Conservation (phyloP, 2,797 vertebrate species). For the Malurus leucopterus region DNA sequence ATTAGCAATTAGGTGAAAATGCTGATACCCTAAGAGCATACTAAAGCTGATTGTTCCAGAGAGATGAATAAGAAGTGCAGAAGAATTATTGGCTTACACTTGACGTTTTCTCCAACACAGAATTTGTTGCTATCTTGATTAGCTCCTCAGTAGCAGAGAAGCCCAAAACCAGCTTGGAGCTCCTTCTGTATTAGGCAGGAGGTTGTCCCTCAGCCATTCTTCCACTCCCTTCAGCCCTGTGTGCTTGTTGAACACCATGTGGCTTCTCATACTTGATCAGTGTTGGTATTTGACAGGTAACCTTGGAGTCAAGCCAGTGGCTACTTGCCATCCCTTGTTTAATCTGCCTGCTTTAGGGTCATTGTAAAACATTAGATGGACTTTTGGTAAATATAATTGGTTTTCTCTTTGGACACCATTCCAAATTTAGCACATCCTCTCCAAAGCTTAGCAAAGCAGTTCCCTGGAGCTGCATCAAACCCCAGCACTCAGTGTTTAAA, state of each 20-base stretch:
- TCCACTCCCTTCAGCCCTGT: background rate
- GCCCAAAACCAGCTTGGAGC: background rate
- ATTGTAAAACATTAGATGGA: constrained; percentile 13
- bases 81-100: background rate
- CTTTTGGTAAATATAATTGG: constrained; percentile 17
- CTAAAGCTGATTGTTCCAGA: background rate
- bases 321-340: constrained; percentile 28
- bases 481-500: background rate
- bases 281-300: background rate
- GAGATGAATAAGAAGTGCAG: background rate
- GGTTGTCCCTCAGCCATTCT: background rate
- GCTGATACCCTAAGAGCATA: background rate
- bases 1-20: background rate
- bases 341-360: background rate
- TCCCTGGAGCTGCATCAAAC: constrained; percentile 36
- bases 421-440: constrained; percentile 44
- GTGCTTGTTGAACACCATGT: background rate
- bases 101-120: background rate
- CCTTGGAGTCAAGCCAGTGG: background rate
- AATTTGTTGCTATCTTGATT: background rate
- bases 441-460: background rate
- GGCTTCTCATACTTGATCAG: background rate
- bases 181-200: background rate
- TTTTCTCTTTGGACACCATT: constrained; percentile 11
- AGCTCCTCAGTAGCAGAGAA: background rate